Conservation (phyloP, 1,140 invertebrate species). For the Akabosia matsudoensis region DNA sequence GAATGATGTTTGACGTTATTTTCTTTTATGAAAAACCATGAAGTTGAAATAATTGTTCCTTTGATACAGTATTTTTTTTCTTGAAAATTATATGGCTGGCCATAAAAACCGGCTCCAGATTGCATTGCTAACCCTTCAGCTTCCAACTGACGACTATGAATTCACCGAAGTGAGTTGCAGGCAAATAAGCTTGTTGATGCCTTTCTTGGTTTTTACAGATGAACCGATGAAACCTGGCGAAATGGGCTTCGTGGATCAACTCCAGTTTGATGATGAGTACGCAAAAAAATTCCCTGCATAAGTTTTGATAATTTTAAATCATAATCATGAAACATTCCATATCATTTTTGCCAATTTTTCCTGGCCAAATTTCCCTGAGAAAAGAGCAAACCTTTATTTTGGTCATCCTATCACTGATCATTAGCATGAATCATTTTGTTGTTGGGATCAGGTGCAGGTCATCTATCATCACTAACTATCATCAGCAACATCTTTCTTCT, state of each 20-base stretch:
- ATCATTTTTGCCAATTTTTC: background rate
- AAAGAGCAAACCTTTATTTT: background rate
- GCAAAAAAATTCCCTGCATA: background rate
- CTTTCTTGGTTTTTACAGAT: no score
- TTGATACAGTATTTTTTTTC: no score
- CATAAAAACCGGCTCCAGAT: background rate
- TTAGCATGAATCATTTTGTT: no score
- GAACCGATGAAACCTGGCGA: background rate
- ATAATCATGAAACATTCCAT: background rate
- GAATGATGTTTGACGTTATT: background rate
- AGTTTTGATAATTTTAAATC: background rate
- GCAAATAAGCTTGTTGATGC: no score
- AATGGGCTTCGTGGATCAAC: background rate
- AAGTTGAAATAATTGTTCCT: no score
- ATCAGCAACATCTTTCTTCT: no score
- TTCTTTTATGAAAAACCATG: no score
- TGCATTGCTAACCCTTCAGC: background rate
- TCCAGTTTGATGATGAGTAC: background rate
- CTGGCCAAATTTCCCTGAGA: background rate
- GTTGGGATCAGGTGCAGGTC: no score
- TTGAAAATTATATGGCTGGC: no score
- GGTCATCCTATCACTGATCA: background rate
- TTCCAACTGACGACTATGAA: no score
- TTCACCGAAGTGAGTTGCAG: no score
- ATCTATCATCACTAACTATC: no score